Evolutionary conservation across 2,888 invertebrate species (phyloP).

Genomic region (Spatulosminthurus flaviceps): DNA sequence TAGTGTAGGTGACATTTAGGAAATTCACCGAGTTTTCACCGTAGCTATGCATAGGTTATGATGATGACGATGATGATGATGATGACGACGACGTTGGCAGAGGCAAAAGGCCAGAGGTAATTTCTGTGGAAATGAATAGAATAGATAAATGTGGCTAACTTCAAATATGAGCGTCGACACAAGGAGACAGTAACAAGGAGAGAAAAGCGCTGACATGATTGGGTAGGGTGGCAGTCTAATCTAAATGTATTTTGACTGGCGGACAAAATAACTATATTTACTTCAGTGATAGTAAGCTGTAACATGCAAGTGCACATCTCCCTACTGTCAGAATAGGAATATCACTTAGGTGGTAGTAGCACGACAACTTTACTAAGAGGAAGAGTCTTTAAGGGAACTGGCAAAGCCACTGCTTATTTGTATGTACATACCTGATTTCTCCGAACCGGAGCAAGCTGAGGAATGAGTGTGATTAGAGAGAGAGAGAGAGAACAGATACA

Average conservation of each 20-base stretch:
- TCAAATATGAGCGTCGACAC: slow-evolving; percentile 24
- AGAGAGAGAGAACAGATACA: not conserved
- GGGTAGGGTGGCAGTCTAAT: slow-evolving; percentile 41
- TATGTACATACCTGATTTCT: no score
- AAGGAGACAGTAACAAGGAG: slow-evolving; percentile 35
- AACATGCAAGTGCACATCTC: no score
- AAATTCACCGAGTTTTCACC: slow-evolving; percentile 27
- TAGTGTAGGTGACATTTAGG: slow-evolving; percentile 43
- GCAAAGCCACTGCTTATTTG: no score
- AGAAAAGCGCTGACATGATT: slow-evolving; percentile 40
- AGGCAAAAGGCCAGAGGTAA: slow-evolving; percentile 25
- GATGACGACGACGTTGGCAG: not conserved
- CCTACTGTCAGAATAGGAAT: no score
- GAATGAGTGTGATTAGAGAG: slow-evolving; percentile 38
- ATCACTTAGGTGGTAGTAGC: no score
- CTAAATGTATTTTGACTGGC: slow-evolving; percentile 43
- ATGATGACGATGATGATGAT: slow-evolving; percentile 32
- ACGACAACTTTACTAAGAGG: no score
- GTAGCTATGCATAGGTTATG: slow-evolving; percentile 10
- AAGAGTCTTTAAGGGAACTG: no score
- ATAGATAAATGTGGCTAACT: slow-evolving; percentile 42
- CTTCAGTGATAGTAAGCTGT: not conserved
- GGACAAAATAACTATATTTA: slow-evolving; percentile 20
- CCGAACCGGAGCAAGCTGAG: not conserved
- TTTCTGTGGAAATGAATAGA: slow-evolving; percentile 38